Base-by-base conservation (phyloP, 2,113 vertebrate species). In the Chascanopsetta lugubris region DNA sequence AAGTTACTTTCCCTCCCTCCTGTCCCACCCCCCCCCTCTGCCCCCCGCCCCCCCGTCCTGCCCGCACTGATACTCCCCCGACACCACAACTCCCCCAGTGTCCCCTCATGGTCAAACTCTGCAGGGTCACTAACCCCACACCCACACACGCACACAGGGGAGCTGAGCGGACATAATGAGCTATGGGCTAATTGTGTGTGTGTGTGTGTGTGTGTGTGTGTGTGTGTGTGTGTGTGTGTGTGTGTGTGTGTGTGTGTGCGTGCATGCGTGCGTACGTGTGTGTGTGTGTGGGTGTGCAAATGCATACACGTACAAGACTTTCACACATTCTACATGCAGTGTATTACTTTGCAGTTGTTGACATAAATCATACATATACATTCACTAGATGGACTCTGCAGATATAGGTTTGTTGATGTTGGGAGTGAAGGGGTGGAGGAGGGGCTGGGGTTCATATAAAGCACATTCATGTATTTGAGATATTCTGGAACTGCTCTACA, bases 111-210 rank as follows among this genome's bases (percentile, higher is more conserved):
- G 87, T 86, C 86, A 69, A 62, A 27, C 73, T 77, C 69, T 84
- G 53, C 1, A 3, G 78, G 83, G 86, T 84, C 78, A 82, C 68
- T 45, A 46, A 67, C 47, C 77, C 65, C 63, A 70, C n/a, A 42
- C 40, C 27, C 43, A 21, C 30, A 10, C 10, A n/a, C 61, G 69
- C 57, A 68, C 75, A 69, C 56, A 80, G 59, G 82, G 53, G 49
- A 84, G 67, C 65, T 69, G 57, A 74, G 77, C 82, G 85, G 85
- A 82, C 80, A 77, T 82, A 88, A 88, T 85, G 82, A 79, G 83
- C 29, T 45, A 43, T 36, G 32, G 63, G 69, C 72, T 85, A 77
- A 64, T 75, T 79, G 55, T 81, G 61, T 47, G 51, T 64, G 47
- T 68, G 17, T 61, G 51, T 36, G 50, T 61, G 58, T 61, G 57